phyloP scores from a whole-genome alignment of 2,113 vertebrate species.

The Upupa epops region DNA sequence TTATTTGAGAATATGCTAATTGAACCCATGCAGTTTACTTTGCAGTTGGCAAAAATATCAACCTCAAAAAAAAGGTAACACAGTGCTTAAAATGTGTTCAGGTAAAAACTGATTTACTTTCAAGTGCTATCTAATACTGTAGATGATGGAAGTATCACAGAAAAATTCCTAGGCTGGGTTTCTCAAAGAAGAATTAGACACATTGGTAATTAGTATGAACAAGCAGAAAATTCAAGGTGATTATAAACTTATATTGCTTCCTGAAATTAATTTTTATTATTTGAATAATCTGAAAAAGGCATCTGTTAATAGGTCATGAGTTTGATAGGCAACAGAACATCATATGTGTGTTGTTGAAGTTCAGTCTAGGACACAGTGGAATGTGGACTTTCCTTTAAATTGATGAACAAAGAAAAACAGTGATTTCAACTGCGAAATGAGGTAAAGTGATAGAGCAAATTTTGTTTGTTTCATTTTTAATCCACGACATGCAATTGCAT shows the following conservation, averaged over 20 bases:
- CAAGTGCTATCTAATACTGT: not conserved
- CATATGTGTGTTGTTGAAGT: not conserved
- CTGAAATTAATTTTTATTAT: not conserved
- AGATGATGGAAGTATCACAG: not conserved
- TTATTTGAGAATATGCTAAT: not conserved
- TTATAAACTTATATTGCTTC: conserved; percentile 2
- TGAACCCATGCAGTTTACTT: not conserved
- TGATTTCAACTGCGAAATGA: not conserved
- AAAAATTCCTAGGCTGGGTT: not conserved
- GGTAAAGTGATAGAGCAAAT: not conserved
- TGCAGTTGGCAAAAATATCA: not conserved
- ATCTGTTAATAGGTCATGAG: not conserved
- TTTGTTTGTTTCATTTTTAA: not conserved
- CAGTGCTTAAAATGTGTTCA: not conserved
- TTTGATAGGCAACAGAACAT: not conserved
- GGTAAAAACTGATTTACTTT: not conserved
- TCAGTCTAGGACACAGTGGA: not conserved
- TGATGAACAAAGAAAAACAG: not conserved
- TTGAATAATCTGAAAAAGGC: not conserved
- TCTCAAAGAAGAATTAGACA: not conserved
- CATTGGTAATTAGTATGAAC: conserved; percentile 1
- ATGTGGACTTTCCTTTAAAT: not conserved
- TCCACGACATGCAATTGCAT: rapidly evolving
- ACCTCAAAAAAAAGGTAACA: not conserved
- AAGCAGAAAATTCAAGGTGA: not conserved